phyloP scores from a whole-genome alignment of 2,797 vertebrate genomes.

The Coilia nasus region DNA sequence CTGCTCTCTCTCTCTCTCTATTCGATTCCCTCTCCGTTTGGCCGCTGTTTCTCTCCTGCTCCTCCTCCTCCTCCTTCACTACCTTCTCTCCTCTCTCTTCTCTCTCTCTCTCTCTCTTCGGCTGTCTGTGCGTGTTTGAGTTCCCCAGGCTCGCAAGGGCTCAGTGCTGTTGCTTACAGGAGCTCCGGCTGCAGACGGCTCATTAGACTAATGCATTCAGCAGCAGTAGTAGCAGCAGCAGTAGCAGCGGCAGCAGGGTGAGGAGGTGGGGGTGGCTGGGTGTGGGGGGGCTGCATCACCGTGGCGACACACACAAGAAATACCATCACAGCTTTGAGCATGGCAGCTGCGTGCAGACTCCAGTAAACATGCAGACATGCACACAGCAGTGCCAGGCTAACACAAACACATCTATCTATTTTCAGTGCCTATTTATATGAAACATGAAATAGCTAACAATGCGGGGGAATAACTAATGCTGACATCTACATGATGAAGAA shows the following conservation, averaged over 20 bases:
- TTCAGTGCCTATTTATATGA: not conserved
- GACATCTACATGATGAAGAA: not conserved
- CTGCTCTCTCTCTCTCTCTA: not conserved
- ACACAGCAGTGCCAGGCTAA: not conserved
- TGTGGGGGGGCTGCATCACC: constrained; percentile 35
- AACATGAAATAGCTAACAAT: not conserved
- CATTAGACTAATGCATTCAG: constrained; percentile 98
- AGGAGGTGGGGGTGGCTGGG: not conserved
- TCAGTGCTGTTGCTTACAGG: constrained; percentile 70
- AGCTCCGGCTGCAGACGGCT: constrained; percentile 89
- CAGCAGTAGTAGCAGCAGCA: constrained; percentile 76
- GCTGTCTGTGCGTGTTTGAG: constrained; percentile 8
- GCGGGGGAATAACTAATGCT: not conserved
- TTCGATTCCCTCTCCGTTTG: not conserved
- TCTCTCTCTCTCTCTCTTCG: constrained; percentile 29
- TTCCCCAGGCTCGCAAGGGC: constrained; percentile 36
- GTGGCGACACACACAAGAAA: constrained; percentile 82
- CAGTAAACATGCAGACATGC: constrained; percentile 37
- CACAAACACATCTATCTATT: not conserved
- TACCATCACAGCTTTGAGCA: constrained; percentile 91
- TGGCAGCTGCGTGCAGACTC: constrained; percentile 48
- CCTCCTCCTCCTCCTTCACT: constrained; percentile 13
- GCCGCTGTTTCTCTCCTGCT: constrained; percentile 54
- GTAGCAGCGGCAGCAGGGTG: not conserved
- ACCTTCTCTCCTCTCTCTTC: constrained; percentile 49